Conservation (phyloP, 2,113 vertebrate genomes). For the Lamprologus speciosus region DNA sequence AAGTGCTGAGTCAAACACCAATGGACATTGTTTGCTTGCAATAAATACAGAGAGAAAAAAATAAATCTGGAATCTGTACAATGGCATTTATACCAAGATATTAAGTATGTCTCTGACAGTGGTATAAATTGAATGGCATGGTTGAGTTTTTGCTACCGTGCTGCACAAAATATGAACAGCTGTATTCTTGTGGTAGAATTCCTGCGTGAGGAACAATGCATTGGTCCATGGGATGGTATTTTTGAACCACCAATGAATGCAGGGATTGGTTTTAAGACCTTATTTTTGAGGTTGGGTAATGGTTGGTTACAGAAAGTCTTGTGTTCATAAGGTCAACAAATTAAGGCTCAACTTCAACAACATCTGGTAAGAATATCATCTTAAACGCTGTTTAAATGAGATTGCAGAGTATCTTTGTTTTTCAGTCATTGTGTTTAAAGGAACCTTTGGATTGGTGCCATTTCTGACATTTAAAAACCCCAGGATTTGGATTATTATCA, state of each 20-base stretch:
- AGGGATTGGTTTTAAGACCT: not conserved
- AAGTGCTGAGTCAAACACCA: slow-evolving; percentile 50
- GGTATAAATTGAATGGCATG: not conserved
- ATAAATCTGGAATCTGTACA: not conserved
- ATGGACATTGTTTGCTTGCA: slow-evolving; percentile 38
- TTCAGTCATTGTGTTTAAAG: not conserved
- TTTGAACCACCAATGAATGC: not conserved
- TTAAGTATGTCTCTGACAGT: not conserved
- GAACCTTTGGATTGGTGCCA: not conserved
- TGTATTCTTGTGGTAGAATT: not conserved
- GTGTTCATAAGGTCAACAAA: not conserved
- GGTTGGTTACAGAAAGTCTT: not conserved
- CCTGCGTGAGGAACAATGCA: not conserved
- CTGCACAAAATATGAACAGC: not conserved
- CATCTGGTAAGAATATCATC: not conserved
- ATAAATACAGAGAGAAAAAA: not conserved
- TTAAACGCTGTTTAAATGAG: not conserved
- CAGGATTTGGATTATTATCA: not conserved
- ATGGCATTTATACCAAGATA: not conserved
- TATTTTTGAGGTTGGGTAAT: not conserved
- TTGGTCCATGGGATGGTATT: not conserved
- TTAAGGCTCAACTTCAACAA: not conserved
- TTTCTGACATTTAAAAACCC: not conserved
- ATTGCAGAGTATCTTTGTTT: not conserved
- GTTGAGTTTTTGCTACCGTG: not conserved